Evolutionary conservation across 1,140 invertebrate genomes (phyloP).

Genomic region (Drosophila melanica): DNA sequence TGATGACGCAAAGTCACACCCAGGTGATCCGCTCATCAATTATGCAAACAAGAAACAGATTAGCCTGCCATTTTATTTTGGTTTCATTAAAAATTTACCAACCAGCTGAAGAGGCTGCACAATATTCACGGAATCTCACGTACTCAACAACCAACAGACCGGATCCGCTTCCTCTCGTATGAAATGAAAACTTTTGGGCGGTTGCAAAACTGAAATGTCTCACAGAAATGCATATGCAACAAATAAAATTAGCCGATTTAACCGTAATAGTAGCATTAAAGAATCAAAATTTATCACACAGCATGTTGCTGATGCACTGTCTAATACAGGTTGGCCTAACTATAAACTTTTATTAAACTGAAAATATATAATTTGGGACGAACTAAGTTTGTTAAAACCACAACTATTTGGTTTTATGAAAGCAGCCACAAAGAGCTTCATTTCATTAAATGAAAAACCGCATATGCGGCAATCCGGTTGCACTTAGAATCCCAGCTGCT

Average conservation of each 20-base stretch:
- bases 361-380: background rate
- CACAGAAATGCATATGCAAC: background rate
- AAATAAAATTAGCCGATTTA: too few species aligned
- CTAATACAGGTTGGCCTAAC: too few species aligned
- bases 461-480: constrained; percentile 6
- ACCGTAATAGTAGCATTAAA: too few species aligned
- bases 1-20: background rate
- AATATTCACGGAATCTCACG: constrained; percentile 5
- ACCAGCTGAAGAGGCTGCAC: constrained; percentile 2
- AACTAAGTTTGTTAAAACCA: background rate
- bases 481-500: constrained; percentile 29
- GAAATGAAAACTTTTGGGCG: background rate
- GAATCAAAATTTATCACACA: too few species aligned
- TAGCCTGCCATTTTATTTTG: constrained; percentile 41
- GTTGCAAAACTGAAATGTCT: background rate
- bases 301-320: too few species aligned
- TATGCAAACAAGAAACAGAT: constrained; percentile 67
- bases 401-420: background rate
- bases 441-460: constrained; percentile 39
- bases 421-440: background rate
- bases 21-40: constrained; percentile 49
- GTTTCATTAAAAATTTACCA: constrained; percentile 62
- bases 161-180: background rate
- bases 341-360: too few species aligned
- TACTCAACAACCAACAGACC: background rate